Evolutionary conservation across 2,888 invertebrate species (phyloP), one percentile per base, ranked within the genome.

Genomic region (Gasteruption jaculator): DNA sequence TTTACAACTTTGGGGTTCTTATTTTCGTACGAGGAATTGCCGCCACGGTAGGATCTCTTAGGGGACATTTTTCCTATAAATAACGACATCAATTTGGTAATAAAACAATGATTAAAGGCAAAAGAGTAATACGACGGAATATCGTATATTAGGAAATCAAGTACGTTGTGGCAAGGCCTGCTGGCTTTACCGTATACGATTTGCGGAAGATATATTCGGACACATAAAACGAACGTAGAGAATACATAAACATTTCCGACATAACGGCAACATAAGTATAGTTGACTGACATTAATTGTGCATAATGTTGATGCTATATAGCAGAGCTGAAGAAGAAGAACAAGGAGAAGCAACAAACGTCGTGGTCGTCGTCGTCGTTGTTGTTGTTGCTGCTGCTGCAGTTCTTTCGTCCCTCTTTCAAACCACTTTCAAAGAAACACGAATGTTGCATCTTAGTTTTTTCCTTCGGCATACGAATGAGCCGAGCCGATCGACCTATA

Each of bases 201-300:
- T n/a, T 51, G 52, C 41, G 46, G 48, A 41, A 52, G 49, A 53
- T 52, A 54, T 52, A 50, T 52, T 49, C 52, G 51, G 32, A 47
- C 44, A 45, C 43, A 52, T 50, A 52, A 57, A 59, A 54, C 48
- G 40, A 35, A 46, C 34, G 35, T 40, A 31, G 49, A 44, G 53
- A 54, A 55, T 50, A 48, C 58, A 58, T 55, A 60, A 60, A 58
- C 57, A 56, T 56, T 53, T 53, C 38, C 41, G 43, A 41, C 35
- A 52, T 51, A 55, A 57, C 52, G 48, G 50, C 51, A 56, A 57
- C 59, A 57, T 59, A 61, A 60, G 58, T 60, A 65, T 59, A 54
- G 55, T 60, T 61, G 65, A 63, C 58, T 64, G 65, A 66, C 66
- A 61, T 65, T 66, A 65, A 66, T 66, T 64, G 65, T 60, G 64